These are phyloP conservation scores for Chlamydotis undulata DNA, from an alignment of 2,113 vertebrate species.

Conservation along the genomic window DNA sequence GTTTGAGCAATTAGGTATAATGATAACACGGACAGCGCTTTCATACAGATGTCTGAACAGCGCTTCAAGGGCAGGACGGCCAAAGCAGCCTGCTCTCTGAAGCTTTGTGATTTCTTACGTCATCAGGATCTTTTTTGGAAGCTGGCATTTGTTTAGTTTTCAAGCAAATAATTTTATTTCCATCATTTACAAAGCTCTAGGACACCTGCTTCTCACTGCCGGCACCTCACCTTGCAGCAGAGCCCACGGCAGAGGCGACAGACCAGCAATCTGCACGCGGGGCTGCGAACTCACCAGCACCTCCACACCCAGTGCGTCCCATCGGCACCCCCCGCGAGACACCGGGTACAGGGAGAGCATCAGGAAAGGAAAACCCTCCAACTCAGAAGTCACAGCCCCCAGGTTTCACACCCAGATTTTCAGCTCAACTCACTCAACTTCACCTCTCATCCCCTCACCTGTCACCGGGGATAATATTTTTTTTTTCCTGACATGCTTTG, in stretches of 20 bases:
- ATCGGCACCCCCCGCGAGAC: background rate
- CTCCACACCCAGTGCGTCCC: background rate
- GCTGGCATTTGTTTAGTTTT: background rate
- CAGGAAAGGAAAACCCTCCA: background rate
- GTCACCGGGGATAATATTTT: slow-evolving; percentile 8
- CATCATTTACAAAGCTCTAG: background rate
- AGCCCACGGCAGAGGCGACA: accelerated
- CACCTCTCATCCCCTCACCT: background rate
- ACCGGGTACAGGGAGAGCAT: background rate
- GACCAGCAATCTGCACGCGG: background rate
- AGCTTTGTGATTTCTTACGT: background rate
- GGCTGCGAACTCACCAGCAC: background rate
- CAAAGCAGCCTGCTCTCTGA: background rate
- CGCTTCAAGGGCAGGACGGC: background rate
- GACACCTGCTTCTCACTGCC: background rate
- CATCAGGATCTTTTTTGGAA: background rate
- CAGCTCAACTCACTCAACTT: background rate
- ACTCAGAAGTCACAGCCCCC: background rate
- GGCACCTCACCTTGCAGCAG: background rate
- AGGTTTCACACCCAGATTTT: background rate
- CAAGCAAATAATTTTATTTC: background rate
- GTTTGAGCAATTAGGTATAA: slow-evolving; percentile 16
- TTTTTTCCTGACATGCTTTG: slow-evolving; percentile 54
- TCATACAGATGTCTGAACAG: background rate
- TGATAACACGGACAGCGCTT: background rate